Conservation (phyloP, 2,797 vertebrate species). For the Brachyalestes nurse region DNA sequence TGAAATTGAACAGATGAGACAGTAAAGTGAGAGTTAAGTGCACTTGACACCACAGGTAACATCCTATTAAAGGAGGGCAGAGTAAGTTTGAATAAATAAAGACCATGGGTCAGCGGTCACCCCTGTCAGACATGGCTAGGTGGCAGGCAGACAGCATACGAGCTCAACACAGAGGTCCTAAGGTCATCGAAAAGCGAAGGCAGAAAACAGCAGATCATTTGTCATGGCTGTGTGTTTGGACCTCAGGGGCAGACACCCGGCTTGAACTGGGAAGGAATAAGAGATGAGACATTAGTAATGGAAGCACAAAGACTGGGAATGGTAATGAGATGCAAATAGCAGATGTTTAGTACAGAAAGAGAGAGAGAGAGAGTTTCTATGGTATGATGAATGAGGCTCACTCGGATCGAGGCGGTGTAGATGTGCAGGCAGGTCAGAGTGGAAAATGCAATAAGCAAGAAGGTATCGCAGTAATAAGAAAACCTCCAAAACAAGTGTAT, state of each 20-base stretch:
- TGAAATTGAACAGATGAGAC: neutral
- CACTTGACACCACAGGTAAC: neutral
- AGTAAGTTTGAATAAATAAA: slow-evolving; percentile 12
- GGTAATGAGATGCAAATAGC: slow-evolving; percentile 38
- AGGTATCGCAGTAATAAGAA: neutral
- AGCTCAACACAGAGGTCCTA: neutral
- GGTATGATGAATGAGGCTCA: slow-evolving; percentile 13
- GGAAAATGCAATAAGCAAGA: neutral
- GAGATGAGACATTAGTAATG: slow-evolving; percentile 24
- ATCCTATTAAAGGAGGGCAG: neutral
- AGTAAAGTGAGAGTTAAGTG: neutral
- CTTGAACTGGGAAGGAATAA: neutral
- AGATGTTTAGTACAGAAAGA: neutral
- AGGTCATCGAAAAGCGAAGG: neutral
- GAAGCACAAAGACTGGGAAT: slow-evolving; percentile 7
- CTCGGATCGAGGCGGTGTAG: neutral
- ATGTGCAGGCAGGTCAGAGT: neutral
- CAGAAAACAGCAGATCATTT: slow-evolving; percentile 11
- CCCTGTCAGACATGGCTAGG: neutral
- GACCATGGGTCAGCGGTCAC: neutral
- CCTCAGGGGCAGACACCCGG: neutral
- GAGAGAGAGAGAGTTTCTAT: neutral
- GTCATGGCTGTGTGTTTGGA: neutral
- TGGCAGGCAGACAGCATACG: neutral
- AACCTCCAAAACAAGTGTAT: neutral